Base-by-base conservation (phyloP, 2,888 invertebrate genomes). In the Hypercompe scribonia region DNA sequence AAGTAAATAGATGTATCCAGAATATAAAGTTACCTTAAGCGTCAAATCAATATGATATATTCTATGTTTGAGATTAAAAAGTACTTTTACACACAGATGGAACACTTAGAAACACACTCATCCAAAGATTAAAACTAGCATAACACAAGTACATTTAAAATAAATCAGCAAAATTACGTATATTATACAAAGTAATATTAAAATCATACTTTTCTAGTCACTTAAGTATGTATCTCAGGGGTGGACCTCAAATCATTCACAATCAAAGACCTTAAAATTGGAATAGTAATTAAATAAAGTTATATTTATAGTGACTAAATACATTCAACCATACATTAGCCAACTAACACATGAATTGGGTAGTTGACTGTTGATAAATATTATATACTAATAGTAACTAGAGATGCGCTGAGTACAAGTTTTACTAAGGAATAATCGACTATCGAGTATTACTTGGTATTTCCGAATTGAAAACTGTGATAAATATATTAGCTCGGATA, bases 101-200 rank as follows among this genome's bases (percentile, higher is more conserved):
- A 31, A 31, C 66, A 66, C 33, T 46, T 46, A 66, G 66, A 66
- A 42, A 46, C 66, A 46, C 66, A 66, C 66, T 66, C 66, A 66
- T 66, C 33, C 33, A 1, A 31, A 46, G 4, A 46, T 33, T 46
- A 31, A 31, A 61, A 61, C 61, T 46, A 46, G 4, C 66, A 33
- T 31, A 42, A 46, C 66, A 33, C 21, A 58, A n/a, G 13, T 28
- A 42, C 42, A 31, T 39, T 65, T 24, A 42, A 18, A 28, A 13
- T 4, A 58, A 58, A 28, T 58, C 58, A 28, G 13, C 1, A 28
- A 58, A 3, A 58, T 13, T 28, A 28, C 58, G 54, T 54, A 54
- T 24, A 58, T 58, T 15, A 58, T 58, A 58, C 5, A 11, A 1
- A 58, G 3, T 13, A 28, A 10, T 28, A 28, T 28, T 3, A 28